A percentile compares a stretch with the other conserved stretches of the same genome.
Conservation (phyloP, 2,797 vertebrate genomes). For the Anomalospiza imberbis region DNA sequence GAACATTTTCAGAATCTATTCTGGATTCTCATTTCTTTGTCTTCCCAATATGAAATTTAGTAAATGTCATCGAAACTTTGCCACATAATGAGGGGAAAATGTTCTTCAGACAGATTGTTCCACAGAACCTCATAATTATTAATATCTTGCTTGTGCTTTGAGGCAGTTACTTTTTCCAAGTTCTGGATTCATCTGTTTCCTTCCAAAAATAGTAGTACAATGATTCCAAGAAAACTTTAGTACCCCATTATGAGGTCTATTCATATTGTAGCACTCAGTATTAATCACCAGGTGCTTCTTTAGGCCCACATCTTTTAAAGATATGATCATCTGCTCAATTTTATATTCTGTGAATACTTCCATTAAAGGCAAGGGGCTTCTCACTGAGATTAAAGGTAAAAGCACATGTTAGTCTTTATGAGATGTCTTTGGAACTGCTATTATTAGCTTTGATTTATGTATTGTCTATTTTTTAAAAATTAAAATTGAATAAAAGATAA, state of each 20-base stretch:
- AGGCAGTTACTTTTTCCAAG: neutral
- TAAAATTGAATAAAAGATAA: neutral
- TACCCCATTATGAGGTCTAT: neutral
- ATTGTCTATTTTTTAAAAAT: neutral
- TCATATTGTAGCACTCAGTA: conserved; percentile 7
- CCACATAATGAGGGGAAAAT: neutral
- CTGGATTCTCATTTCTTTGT: neutral
- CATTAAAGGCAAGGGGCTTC: neutral
- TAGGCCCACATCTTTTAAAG: neutral
- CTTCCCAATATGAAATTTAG: neutral
- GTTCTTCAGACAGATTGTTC: neutral
- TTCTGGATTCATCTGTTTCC: neutral
- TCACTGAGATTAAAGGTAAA: conserved; percentile 50
- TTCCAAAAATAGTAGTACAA: conserved; percentile 27
- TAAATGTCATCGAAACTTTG: neutral
- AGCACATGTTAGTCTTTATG: neutral
- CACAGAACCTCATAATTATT: neutral
- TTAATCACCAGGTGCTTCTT: conserved; percentile 43
- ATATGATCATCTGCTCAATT: conserved; percentile 14
- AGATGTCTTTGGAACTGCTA: neutral
- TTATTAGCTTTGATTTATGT: conserved; percentile 19
- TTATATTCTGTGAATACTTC: conserved; percentile 15
- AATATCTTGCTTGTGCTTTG: neutral
- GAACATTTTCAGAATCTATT: neutral
- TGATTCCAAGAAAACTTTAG: neutral